phyloP scores from a whole-genome alignment of 1,140 invertebrate species.

The Euwallacea fornicatus region DNA sequence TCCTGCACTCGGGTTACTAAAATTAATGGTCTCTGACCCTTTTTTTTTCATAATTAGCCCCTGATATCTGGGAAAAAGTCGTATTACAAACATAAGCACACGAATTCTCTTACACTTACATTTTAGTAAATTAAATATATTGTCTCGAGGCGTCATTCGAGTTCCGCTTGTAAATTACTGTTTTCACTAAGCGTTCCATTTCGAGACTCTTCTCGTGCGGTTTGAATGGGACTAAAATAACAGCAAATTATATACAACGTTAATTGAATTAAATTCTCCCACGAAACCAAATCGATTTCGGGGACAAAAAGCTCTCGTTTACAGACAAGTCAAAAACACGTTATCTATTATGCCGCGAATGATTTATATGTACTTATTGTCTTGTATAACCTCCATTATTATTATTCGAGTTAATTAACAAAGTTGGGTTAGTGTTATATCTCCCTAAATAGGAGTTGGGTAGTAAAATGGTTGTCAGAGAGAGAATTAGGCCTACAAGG shows the following conservation, averaged over 20 bases:
- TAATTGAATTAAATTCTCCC: constrained; percentile 23
- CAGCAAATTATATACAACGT: constrained; percentile 21
- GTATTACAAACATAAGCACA: background rate
- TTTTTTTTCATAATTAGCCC: no score
- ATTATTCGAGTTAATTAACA: constrained; percentile 26
- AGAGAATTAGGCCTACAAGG: no score
- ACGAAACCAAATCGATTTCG: constrained; percentile 17
- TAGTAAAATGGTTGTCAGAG: no score
- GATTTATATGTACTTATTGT: constrained; percentile 25
- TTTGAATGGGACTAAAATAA: constrained; percentile 19
- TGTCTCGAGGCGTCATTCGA: constrained; percentile 15
- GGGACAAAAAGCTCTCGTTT: constrained; percentile 18
- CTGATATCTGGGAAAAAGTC: no score
- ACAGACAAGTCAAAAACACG: constrained; percentile 24
- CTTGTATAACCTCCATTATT: constrained; percentile 10
- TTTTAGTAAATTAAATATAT: constrained; percentile 16
- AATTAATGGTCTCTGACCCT: constrained; percentile 15
- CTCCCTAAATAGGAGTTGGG: no score
- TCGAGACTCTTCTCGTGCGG: constrained; percentile 21
- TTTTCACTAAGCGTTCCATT: constrained; percentile 25
- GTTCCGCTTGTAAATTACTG: constrained; percentile 25
- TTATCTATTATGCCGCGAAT: constrained; percentile 22
- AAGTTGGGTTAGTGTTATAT: constrained; percentile 7
- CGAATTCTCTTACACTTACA: background rate
- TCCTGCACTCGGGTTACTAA: constrained; percentile 20